Evolutionary conservation across 2,888 invertebrate genomes (phyloP).

Genomic region (Himalopsyche anomala): DNA sequence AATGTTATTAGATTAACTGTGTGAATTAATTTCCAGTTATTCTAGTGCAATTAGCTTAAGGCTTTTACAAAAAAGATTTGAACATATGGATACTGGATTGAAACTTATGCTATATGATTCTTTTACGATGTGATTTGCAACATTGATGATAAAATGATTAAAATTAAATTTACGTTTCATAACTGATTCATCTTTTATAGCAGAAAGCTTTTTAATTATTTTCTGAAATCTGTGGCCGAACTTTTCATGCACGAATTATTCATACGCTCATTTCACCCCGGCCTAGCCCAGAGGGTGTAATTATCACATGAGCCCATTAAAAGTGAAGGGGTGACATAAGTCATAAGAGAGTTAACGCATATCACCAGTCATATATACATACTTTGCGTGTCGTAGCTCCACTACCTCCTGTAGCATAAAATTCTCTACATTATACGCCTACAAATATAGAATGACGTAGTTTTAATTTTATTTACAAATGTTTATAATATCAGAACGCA

Average conservation of each 20-base stretch:
- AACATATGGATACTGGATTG: too few species aligned
- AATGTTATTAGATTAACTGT: too few species aligned
- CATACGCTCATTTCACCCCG: conserved; percentile 24
- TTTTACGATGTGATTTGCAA: too few species aligned
- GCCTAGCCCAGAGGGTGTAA: conserved; percentile 24
- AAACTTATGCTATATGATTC: too few species aligned
- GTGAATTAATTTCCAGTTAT: too few species aligned
- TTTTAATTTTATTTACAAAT: not conserved
- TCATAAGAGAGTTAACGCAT: conserved; percentile 36
- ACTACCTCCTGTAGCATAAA: not conserved
- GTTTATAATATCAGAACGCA: not conserved
- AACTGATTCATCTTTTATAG: not conserved
- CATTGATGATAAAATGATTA: too few species aligned
- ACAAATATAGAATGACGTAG: not conserved
- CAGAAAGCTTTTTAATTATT: not conserved
- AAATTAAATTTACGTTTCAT: too few species aligned
- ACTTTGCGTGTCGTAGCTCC: not conserved
- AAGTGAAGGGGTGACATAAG: conserved; percentile 45
- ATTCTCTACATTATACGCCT: not conserved
- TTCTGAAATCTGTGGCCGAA: not conserved
- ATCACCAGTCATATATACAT: not conserved
- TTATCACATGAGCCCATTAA: conserved; percentile 42
- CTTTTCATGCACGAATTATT: conserved; percentile 3
- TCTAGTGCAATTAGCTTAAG: too few species aligned
- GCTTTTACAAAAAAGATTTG: too few species aligned